Base-by-base conservation (phyloP, 2,797 vertebrate species). In the Avahi laniger region DNA sequence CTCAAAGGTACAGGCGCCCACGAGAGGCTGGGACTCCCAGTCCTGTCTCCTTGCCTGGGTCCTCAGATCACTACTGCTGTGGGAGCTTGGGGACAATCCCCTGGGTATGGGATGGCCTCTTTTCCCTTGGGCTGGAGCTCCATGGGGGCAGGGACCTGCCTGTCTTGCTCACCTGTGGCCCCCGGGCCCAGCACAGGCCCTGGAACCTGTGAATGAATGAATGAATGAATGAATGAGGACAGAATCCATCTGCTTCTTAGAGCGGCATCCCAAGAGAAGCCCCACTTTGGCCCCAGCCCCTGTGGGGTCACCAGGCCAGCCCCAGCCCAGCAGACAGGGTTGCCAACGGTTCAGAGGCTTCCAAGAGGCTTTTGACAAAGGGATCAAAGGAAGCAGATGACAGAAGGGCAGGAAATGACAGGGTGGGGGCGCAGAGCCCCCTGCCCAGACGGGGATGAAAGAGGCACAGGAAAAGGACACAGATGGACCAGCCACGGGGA, bases 381-480 rank as follows among this genome's bases (percentile, higher is more conserved):
- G 85, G 83, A 79, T 92, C 48, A 43, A 61, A 91, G 95, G 89
- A 78, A 91, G 67, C 69, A 89, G 57, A 73, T n/a, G 43, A 70
- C 46, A 67, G 87, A 48, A 75, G 75, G 67, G 69, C 72, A 81
- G 93, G 95, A 83, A 86, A 84, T 41, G 78, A 82, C 10, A 43
- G 43, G 59, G 79, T 22, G 28, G 48, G 43, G 70, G 72, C 1
- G 3, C 86, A 43, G 28, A 76, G 57, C 48, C 54, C 70, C 59
- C 54, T 38, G n/a, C 80, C 76, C 52, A 35, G 28, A 22, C 30
- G 14, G 1, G 78, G 93, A 70, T 35, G 79, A 35, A 78, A 91
- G 78, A 72, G 50, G 54, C 54, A 41, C 93, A 75, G 83, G 95
- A 95, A 95, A 28, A 94, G 90, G 93, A 85, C 96, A 82, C 86